These are phyloP conservation scores for Triplophysa siluroides DNA, from an alignment of 2,113 vertebrate genomes.

Conservation along the genomic window DNA sequence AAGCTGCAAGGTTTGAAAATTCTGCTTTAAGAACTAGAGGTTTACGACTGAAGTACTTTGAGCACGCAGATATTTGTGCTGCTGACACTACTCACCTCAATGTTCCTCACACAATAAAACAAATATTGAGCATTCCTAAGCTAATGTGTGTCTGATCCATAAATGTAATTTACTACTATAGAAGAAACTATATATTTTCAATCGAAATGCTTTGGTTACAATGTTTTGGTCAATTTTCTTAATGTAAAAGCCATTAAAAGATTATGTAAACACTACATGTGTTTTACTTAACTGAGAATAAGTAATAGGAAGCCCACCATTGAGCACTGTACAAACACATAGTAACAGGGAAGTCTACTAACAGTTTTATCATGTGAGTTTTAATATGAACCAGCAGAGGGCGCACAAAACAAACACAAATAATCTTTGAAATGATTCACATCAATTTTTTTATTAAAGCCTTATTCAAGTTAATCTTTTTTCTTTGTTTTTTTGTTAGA, in stretches of 20 bases:
- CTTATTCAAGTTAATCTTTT: too few relatives aligned
- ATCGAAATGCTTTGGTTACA: background rate
- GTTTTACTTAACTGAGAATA: background rate
- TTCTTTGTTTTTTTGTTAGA: too few relatives aligned
- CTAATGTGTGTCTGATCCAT: background rate
- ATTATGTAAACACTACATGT: background rate
- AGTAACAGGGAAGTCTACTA: constrained; percentile 62
- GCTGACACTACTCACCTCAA: background rate
- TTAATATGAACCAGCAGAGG: background rate
- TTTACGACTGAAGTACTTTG: too few relatives aligned
- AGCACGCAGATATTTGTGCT: too few relatives aligned
- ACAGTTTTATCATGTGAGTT: constrained; percentile 6
- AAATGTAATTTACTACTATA: too few relatives aligned
- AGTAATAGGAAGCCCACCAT: constrained; percentile 3
- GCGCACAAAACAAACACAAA: background rate
- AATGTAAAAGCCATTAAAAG: background rate
- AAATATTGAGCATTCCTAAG: background rate
- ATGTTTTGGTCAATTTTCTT: background rate
- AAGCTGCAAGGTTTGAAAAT: background rate
- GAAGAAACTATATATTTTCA: too few relatives aligned
- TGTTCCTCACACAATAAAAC: background rate
- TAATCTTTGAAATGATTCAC: background rate
- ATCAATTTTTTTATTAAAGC: too few relatives aligned
- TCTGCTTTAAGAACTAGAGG: background rate
- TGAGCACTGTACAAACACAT: constrained; percentile 15